Conservation (phyloP, 2,888 invertebrate genomes). For the Diarsia brunnea region DNA sequence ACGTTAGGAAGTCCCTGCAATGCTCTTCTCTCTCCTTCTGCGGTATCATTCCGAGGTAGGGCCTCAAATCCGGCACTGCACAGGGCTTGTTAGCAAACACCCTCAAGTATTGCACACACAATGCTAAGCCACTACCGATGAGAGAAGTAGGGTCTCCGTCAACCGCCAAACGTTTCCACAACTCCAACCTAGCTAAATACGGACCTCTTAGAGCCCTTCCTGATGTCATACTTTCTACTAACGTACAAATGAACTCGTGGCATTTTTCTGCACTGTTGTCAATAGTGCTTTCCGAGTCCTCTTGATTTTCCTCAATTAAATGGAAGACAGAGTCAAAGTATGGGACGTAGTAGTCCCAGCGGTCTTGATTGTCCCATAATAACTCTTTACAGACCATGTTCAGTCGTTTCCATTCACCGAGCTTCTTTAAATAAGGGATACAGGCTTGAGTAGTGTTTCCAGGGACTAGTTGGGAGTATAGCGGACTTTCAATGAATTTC, state of each 20-base stretch:
- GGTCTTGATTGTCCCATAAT: conserved; percentile 93
- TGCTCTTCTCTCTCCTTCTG: conserved; percentile 91
- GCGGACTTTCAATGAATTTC: conserved; percentile 94
- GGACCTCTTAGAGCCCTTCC: conserved; percentile 93
- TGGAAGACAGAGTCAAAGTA: conserved; percentile 94
- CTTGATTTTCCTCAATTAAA: conserved; percentile 85
- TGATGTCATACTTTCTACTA: conserved; percentile 87
- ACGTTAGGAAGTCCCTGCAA: conserved; percentile 91
- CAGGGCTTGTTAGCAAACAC: conserved; percentile 97
- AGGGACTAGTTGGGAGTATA: conserved; percentile 93
- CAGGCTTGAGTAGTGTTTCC: conserved; percentile 93
- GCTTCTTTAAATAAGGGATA: conserved; percentile 93
- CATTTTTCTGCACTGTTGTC: conserved; percentile 87
- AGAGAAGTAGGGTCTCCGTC: conserved; percentile 89
- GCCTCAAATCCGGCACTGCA: conserved; percentile 95
- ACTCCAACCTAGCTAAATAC: conserved; percentile 95
- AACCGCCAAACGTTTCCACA: conserved; percentile 92
- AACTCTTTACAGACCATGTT: conserved; percentile 94
- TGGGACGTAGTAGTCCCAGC: conserved; percentile 94
- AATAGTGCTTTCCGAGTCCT: conserved; percentile 71
- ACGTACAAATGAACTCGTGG: conserved; percentile 85
- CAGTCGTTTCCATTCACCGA: conserved; percentile 94
- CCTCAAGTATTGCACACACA: conserved; percentile 94
- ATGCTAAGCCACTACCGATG: conserved; percentile 92
- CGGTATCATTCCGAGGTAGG: conserved; percentile 93